A percentile compares a stretch with the other conserved stretches of the same genome.
Evolutionary conservation across 2,113 vertebrate genomes (phyloP).

Genomic region (Cromileptes altivelis): DNA sequence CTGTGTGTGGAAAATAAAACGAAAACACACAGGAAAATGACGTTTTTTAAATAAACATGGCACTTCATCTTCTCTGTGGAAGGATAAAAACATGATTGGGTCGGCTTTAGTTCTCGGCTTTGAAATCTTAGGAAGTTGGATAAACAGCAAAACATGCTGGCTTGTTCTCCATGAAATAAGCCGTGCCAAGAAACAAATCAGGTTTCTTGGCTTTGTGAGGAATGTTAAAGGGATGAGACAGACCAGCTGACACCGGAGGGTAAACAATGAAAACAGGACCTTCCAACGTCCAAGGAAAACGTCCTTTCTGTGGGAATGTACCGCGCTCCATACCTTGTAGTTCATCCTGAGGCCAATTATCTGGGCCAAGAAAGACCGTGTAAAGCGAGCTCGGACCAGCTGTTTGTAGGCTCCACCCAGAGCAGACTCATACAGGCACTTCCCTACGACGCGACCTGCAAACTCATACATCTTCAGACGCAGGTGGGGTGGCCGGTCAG

Average conservation of each 20-base stretch:
- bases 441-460: constrained; percentile 95
- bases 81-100: constrained; percentile 42
- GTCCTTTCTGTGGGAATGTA: constrained; percentile 1
- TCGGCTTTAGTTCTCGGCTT: constrained; percentile 31
- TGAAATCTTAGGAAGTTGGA: constrained; percentile 47
- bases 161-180: constrained; percentile 42
- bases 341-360: constrained; percentile 99
- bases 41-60: constrained; percentile 66
- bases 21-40: constrained; percentile 51
- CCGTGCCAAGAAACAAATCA: constrained; percentile 47
- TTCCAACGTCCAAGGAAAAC: constrained; percentile 9
- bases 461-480: constrained; percentile 97
- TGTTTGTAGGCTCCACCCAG: constrained; percentile 96
- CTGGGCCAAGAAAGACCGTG: constrained; percentile 97
- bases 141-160: constrained; percentile 63
- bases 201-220: constrained; percentile 42
- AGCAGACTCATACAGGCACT: constrained; percentile 98
- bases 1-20: constrained; percentile 80
- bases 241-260: constrained; percentile 39
- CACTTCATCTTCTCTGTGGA: constrained; percentile 43
- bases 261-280: constrained; percentile 59
- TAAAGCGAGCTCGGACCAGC: constrained; percentile 96
- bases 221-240: constrained; percentile 56
- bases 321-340: constrained; percentile 90
- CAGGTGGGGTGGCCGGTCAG: constrained; percentile 89